Evolutionary conservation across 2,113 vertebrate species (phyloP).

Genomic region (Leptobrachium ailaonicum): DNA sequence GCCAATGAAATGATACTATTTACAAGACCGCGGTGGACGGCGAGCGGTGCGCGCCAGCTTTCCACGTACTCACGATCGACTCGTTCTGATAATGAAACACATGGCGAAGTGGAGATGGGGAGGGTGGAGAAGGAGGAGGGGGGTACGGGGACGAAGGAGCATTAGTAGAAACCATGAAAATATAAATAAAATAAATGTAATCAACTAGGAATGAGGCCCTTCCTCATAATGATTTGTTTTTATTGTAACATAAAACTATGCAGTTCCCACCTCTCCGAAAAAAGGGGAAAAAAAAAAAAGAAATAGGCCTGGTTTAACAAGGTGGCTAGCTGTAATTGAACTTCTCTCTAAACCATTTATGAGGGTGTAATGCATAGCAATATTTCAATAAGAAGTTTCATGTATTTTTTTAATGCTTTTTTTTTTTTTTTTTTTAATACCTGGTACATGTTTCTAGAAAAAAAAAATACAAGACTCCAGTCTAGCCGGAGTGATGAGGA

Average conservation of each 20-base stretch:
- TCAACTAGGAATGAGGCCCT: slow-evolving; percentile 38
- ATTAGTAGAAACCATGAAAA: slow-evolving; percentile 39
- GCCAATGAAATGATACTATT: slow-evolving; percentile 21
- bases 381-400: slow-evolving; percentile 45
- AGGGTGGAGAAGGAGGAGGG: too few relatives aligned
- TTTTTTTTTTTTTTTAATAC: not conserved
- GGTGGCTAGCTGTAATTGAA: slow-evolving; percentile 42
- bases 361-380: slow-evolving; percentile 42
- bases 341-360: slow-evolving; percentile 43
- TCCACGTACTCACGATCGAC: slow-evolving; percentile 16
- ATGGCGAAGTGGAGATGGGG: slow-evolving; percentile 33
- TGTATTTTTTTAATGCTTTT: not conserved
- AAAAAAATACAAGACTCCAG: not conserved
- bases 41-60: slow-evolving; percentile 9
- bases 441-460: not conserved
- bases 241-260: slow-evolving; percentile 48
- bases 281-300: not conserved
- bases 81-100: slow-evolving; percentile 44
- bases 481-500: slow-evolving; percentile 17
- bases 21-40: slow-evolving; percentile 37
- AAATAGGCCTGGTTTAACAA: slow-evolving; percentile 24
- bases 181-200: slow-evolving; percentile 46
- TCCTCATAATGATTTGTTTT: slow-evolving; percentile 49
- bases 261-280: slow-evolving; percentile 48
- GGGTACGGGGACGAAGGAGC: not conserved